Evolutionary conservation across 30 jellyfish, hydroid and myxozoan genomes (phyloP), one percentile per base, ranked within the genome.

Genomic region (Sanderia malayensis): DNA sequence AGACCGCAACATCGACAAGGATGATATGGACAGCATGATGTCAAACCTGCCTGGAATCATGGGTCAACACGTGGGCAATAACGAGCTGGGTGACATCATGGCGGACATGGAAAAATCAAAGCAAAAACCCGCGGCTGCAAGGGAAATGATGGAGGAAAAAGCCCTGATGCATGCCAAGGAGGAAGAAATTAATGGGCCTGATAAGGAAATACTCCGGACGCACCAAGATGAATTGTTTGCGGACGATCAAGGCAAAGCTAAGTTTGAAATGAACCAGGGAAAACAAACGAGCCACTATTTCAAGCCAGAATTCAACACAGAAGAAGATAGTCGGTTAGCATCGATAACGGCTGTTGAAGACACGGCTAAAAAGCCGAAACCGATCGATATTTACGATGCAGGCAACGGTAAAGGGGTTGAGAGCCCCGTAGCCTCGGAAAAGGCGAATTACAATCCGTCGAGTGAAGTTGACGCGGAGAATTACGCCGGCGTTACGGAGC

Each of bases 41-140:
- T 64, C 89, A 0, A 78, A 78, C 23, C 61, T 78, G 60, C 89
- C 89, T 2, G 89, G 89, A 33, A 78, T 78, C 30, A 62, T 78
- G 2, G 89, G 89, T 27, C 81, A 78, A 7, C 81, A 78, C n/a
- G 82, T 78, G 2, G 76, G 70, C 18, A 64, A 66, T 31, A 49
- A 46, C 32, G 89, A 78, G 22, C 70, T 78, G 55, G 59, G 44
- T 34, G 58, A 31, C 31, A 78, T 78, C 9, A 58, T 78, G 9
- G 70, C 89, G 4, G 72, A 58, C 27, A 62, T 78, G 31, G 82
- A 71, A 20, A 78, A 78, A 29, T 25, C 69, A 61, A 4, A 0
- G 0, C 75, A 71, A 4, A 25, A 62, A n/a, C 87, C 62, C 21
- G 34, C 27, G 49, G 74, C 29, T 1, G 37, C 20, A 29, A 28